Evolutionary conservation across 1,140 invertebrate genomes (phyloP), one percentile per base, ranked within the genome.

Genomic region (Solenopsis fugax): DNA sequence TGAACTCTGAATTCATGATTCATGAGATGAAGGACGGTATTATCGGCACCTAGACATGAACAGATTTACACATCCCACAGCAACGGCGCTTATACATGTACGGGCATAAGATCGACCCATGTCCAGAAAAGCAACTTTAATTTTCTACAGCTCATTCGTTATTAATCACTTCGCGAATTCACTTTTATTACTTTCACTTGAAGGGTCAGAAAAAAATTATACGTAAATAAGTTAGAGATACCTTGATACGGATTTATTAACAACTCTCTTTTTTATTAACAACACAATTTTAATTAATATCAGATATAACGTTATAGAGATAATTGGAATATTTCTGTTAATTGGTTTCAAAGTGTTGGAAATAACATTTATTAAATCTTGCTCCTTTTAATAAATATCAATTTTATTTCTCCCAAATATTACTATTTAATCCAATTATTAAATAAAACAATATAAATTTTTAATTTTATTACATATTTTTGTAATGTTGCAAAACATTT

Each of bases 1-100:
- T 77, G 77, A 80, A 80, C 77, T n/a, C n/a, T n/a, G n/a, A n/a
- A n/a, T n/a, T n/a, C n/a, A n/a, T n/a, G n/a, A 56, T 80, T 80
- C 62, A 69, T 80, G 48, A 80, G 62, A 80, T 69, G 77, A 80
- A 48, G 2, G 48, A 80, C 62, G 29, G 34, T 52, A 80, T 80
- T 80, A 62, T 80, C 77, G 48, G 77, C 34, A 80, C 13, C 69
- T 62, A 80, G 62, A 67, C 48, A 67, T n/a, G 48, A 67, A 62
- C 77, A 54, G 62, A 67, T 69, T 80, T 34, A 69, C 62, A 80
- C 62, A 41, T 41, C 12, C 13, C 29, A 34, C 13, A 16, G n/a
- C 29, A 60, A 45, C 16, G 6, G 2, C 5, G 1, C 4, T 21
- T 67, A 37, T 37, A 7, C 13, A 16, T 18, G 18, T 65, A 65